A percentile compares a stretch with the other conserved stretches of the same genome.
phyloP scores from a whole-genome alignment of 2,888 invertebrate species.

The Acanthosepion lycidas region DNA sequence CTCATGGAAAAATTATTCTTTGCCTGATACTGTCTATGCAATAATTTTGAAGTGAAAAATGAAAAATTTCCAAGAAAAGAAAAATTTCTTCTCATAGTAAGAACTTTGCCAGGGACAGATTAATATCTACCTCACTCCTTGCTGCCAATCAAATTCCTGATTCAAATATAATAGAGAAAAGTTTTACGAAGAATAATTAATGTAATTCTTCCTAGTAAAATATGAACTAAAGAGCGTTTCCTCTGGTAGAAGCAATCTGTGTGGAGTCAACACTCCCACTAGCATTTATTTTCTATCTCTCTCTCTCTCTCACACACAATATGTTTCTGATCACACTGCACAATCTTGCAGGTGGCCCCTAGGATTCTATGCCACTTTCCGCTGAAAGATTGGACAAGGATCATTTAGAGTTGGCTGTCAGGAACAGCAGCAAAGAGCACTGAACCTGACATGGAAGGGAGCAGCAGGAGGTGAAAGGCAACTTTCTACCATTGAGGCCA shows the following conservation, averaged over 20 bases:
- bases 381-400: neutral
- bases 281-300: neutral
- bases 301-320: neutral
- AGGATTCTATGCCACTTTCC: neutral
- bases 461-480: neutral
- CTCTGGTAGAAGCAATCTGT: neutral
- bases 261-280: neutral
- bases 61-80: too few species aligned
- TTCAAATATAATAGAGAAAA: neutral
- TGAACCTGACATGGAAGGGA: neutral
- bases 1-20: neutral
- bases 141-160: neutral
- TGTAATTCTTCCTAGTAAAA: neutral
- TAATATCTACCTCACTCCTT: too few species aligned
- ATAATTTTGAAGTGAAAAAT: too few species aligned
- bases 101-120: too few species aligned
- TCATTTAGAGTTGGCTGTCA: neutral
- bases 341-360: neutral
- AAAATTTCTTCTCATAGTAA: too few species aligned
- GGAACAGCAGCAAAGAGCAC: slow-evolving; percentile 33
- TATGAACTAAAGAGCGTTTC: neutral
- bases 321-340: neutral
- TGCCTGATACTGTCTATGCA: too few species aligned
- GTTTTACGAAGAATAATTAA: neutral
- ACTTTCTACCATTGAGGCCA: slow-evolving; percentile 33